These are phyloP conservation scores for Aphidius gifuensis DNA, from an alignment of 1,140 invertebrate species.

Conservation along the genomic window DNA sequence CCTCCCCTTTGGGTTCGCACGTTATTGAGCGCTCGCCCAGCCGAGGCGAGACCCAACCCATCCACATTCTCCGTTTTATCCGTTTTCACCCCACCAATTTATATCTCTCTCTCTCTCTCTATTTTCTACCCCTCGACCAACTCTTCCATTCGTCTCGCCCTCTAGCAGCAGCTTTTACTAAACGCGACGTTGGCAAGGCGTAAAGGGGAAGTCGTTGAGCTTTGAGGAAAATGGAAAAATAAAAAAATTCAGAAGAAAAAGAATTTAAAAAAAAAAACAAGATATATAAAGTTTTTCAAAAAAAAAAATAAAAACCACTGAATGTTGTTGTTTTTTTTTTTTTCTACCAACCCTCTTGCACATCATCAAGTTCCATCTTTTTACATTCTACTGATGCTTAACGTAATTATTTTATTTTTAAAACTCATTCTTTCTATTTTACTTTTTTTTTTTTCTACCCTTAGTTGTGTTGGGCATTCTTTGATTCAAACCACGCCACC, in stretches of 20 bases:
- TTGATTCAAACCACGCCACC: constrained; percentile 26
- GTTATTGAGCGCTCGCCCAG: constrained; percentile 58
- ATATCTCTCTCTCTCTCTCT: constrained; percentile 23
- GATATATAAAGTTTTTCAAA: constrained; percentile 2
- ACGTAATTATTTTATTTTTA: not conserved
- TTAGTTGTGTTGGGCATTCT: constrained; percentile 15
- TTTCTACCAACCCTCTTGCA: not conserved
- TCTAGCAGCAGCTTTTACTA: not conserved
- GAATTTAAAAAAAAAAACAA: constrained; percentile 12
- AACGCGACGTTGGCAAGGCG: constrained; percentile 16
- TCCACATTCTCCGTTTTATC: constrained; percentile 50
- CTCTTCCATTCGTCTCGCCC: not conserved
- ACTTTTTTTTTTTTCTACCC: no score
- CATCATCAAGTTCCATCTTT: no score
- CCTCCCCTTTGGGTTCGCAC: constrained; percentile 52
- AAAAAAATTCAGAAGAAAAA: constrained; percentile 27
- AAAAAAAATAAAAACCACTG: constrained; percentile 28
- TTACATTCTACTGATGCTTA: no score
- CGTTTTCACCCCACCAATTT: constrained; percentile 39
- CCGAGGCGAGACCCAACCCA: constrained; percentile 54
- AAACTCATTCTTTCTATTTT: no score
- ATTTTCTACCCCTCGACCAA: not conserved
- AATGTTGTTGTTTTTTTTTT: constrained; percentile 30
- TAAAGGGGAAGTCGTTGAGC: constrained; percentile 14
- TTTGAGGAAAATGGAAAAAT: constrained; percentile 48